Percentiles rank a stretch among this genome's conserved stretches.
Conservation (phyloP, 1,140 invertebrate genomes). For the Frieseomelitta varia region DNA sequence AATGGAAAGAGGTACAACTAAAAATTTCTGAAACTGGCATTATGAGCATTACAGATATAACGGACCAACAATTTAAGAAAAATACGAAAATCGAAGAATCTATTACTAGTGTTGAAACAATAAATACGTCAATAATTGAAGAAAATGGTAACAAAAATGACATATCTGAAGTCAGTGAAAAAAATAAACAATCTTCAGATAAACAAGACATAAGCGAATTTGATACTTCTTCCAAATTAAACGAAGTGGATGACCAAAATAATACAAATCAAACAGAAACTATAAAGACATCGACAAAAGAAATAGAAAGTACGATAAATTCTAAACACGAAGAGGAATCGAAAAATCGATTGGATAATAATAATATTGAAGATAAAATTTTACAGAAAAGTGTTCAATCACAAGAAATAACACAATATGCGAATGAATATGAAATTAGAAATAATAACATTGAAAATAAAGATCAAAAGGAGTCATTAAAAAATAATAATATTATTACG, state of each 20-base stretch:
- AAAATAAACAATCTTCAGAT: conserved; percentile 6
- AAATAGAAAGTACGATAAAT: conserved; percentile 21
- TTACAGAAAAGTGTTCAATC: conserved; percentile 19
- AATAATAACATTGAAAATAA: conserved; percentile 6
- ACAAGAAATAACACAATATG: conserved; percentile 9
- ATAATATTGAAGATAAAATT: conserved; percentile 51
- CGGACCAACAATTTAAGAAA: conserved; percentile 76
- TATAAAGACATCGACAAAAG: not conserved
- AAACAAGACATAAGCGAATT: not conserved
- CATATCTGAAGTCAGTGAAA: conserved; percentile 21
- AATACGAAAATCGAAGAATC: conserved; percentile 43
- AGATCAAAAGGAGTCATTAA: conserved; percentile 50
- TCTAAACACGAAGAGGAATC: conserved; percentile 44
- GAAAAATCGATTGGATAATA: conserved; percentile 53
- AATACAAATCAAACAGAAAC: conserved; percentile 2
- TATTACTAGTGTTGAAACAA: conserved; percentile 51
- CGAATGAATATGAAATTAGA: conserved; percentile 23
- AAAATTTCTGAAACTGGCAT: conserved; percentile 88
- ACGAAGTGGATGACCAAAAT: conserved; percentile 5
- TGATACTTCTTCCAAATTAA: conserved; percentile 13
- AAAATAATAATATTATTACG: conserved; percentile 73
- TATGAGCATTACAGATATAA: conserved; percentile 85
- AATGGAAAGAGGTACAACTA: conserved; percentile 87
- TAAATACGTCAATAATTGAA: conserved; percentile 49
- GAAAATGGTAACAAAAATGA: conserved; percentile 13